A percentile compares a stretch with the other conserved stretches of the same genome.
These are phyloP conservation scores for Ectemnius cavifrons DNA, from an alignment of 2,888 invertebrate species.

Conservation along the genomic window DNA sequence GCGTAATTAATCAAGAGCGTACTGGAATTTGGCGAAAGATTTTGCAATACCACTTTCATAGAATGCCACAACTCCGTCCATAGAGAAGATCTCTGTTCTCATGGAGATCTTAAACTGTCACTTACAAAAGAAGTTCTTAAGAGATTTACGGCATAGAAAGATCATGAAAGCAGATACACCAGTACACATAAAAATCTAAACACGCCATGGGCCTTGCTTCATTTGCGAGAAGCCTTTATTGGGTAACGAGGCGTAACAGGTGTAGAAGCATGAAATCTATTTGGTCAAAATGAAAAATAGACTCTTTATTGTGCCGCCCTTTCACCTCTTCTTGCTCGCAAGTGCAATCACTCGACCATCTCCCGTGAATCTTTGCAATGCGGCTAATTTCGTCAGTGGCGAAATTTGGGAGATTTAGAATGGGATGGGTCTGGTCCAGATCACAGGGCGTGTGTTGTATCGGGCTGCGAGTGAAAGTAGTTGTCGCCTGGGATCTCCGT, in stretches of 20 bases:
- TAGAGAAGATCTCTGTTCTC: no score
- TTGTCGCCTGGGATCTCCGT: constrained; percentile 33
- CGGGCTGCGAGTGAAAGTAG: constrained; percentile 57
- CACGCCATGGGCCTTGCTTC: neutral
- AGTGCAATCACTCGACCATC: neutral
- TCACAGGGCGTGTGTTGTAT: constrained; percentile 48
- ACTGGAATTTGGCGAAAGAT: no score
- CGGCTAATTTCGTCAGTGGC: constrained; percentile 32
- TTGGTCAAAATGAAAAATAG: neutral
- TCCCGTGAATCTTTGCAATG: constrained; percentile 8
- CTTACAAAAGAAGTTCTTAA: neutral
- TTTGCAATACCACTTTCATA: no score
- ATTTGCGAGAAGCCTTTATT: neutral
- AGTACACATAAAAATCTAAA: neutral
- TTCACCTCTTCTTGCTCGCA: constrained; percentile 11
- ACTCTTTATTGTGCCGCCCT: neutral
- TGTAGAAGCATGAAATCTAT: constrained; percentile 1
- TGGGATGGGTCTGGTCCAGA: constrained; percentile 40
- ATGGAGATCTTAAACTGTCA: no score
- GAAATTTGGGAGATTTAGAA: constrained; percentile 47
- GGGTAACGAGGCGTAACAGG: neutral
- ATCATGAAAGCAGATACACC: constrained; percentile 4
- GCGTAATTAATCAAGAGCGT: no score
- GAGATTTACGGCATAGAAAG: neutral
- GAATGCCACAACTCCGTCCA: no score